Conservation (phyloP, 2,888 invertebrate species). For the Lordiphosa andalusiaca region DNA sequence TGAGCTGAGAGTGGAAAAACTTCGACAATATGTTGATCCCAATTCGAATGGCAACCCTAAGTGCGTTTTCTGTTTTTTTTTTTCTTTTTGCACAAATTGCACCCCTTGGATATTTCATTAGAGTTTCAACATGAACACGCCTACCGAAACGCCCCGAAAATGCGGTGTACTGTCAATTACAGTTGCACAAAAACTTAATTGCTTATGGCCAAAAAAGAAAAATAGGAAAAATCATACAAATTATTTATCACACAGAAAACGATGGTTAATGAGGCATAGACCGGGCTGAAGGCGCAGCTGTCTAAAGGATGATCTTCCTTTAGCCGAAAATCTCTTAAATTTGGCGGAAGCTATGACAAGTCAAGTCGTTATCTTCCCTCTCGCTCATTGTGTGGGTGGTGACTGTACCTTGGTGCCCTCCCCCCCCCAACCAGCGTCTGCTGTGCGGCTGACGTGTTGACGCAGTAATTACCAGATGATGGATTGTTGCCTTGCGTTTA, state of each 20-base stretch:
- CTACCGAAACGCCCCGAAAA: constrained; percentile 33
- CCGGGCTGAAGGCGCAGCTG: constrained; percentile 11
- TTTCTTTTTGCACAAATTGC: constrained; percentile 47
- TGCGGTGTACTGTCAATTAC: constrained; percentile 58
- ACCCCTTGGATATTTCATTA: constrained; percentile 68
- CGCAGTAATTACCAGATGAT: constrained; percentile 74
- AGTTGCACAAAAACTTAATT: constrained; percentile 58
- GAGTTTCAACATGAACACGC: constrained; percentile 51
- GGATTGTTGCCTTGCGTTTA: constrained; percentile 75
- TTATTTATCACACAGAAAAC: constrained; percentile 49
- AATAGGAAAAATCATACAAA: constrained; percentile 24
- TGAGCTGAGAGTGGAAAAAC: constrained; percentile 42
- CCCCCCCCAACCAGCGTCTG: not conserved
- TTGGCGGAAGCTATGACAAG: constrained; percentile 69
- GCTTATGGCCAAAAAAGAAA: constrained; percentile 20
- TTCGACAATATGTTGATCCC: constrained; percentile 56
- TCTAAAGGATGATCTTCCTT: constrained; percentile 12
- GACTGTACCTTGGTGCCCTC: constrained; percentile 15
- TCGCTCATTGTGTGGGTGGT: constrained; percentile 13
- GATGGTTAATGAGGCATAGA: constrained; percentile 42
- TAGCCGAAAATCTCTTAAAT: constrained; percentile 59
- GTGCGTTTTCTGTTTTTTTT: constrained; percentile 43
- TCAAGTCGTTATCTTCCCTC: constrained; percentile 65
- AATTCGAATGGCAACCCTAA: constrained; percentile 25
- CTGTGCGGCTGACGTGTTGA: constrained; percentile 66